phyloP scores from a whole-genome alignment of 1,140 invertebrate species.

The Brachionus asplanchnoidis region DNA sequence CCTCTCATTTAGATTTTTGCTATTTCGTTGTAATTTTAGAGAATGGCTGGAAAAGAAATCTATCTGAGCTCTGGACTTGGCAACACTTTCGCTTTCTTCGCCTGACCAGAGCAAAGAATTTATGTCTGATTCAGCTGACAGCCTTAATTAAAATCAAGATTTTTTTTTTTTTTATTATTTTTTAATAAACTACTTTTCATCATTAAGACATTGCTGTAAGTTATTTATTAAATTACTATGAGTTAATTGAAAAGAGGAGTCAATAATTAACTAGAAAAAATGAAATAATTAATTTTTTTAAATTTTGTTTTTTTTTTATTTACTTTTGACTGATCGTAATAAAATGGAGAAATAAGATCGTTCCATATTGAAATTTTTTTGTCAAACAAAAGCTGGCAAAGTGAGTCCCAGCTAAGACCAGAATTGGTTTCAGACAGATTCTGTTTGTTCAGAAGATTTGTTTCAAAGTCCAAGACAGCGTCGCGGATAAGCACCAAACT shows the following conservation, averaged over 20 bases:
- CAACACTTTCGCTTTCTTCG: background rate
- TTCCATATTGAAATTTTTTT: conserved; percentile 25
- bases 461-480: conserved; percentile 11
- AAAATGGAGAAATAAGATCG: background rate
- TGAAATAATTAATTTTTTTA: too few relatives aligned
- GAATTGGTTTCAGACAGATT: background rate
- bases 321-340: conserved; percentile 21
- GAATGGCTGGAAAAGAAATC: background rate
- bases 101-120: conserved; percentile 6
- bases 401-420: background rate
- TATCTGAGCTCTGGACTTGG: background rate
- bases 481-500: conserved; percentile 34
- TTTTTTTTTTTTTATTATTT: background rate
- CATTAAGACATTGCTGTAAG: background rate
- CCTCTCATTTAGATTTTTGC: background rate
- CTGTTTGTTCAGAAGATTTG: background rate
- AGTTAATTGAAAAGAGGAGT: background rate
- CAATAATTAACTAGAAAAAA: conserved; percentile 7
- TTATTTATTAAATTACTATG: conserved; percentile 3
- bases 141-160: background rate
- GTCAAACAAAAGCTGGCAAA: background rate
- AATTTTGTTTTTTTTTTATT: background rate
- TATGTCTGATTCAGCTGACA: background rate
- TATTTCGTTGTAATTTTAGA: background rate
- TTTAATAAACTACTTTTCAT: background rate